A percentile compares a stretch with the other conserved stretches of the same genome.
These are phyloP conservation scores for Quadroppia sp. DNA, from an alignment of 2,888 invertebrate species.

Conservation along the genomic window DNA sequence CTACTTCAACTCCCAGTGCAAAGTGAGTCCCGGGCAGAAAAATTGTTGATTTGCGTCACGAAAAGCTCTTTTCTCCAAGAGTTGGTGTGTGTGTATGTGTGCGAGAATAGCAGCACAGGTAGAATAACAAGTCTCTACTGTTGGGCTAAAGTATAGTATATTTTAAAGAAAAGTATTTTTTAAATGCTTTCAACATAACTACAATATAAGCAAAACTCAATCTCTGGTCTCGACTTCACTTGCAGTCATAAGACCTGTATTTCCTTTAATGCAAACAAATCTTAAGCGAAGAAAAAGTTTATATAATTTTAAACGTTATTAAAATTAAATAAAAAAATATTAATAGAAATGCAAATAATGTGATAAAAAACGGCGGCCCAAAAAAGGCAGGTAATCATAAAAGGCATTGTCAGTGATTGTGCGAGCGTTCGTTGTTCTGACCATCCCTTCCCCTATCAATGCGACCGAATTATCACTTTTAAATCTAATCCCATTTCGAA, in stretches of 20 bases:
- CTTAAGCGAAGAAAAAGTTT: not conserved
- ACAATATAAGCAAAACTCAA: not conserved
- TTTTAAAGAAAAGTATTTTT: conserved; percentile 15
- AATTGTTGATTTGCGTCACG: conserved; percentile 35
- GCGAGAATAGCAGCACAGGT: not conserved
- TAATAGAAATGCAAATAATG: conserved; percentile 25
- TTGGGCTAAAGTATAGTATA: conserved; percentile 8
- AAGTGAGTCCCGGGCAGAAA: not conserved
- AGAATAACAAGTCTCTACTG: conserved; percentile 23
- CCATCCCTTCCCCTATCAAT: not conserved
- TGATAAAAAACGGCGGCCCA: not conserved
- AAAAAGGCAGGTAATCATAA: conserved; percentile 4
- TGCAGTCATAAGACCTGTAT: not conserved
- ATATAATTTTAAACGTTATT: not conserved
- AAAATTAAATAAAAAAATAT: not conserved
- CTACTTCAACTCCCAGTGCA: not conserved
- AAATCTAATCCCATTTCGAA: conserved; percentile 8
- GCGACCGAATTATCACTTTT: not conserved
- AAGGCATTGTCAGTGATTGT: not conserved
- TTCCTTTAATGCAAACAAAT: not conserved
- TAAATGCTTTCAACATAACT: not conserved
- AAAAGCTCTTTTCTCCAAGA: not conserved
- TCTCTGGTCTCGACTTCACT: not conserved
- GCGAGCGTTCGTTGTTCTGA: not conserved
- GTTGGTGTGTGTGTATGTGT: conserved; percentile 14